Evolutionary conservation across 2,113 vertebrate genomes (phyloP).

Genomic region (Erpornis zantholeuca): DNA sequence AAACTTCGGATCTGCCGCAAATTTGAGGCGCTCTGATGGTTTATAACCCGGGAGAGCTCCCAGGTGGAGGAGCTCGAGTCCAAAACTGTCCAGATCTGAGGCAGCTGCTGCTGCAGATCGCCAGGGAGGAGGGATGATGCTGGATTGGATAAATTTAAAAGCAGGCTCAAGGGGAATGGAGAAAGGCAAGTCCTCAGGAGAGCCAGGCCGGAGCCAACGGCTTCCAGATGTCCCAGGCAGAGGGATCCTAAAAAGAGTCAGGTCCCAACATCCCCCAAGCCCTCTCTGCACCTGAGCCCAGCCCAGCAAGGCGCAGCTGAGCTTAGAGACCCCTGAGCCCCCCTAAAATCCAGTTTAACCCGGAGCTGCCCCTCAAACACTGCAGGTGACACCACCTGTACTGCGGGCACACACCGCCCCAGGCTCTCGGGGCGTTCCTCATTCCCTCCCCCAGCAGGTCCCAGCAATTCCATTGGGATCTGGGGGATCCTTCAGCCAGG

Average conservation of each 20-base stretch:
- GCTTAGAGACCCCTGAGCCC: neutral
- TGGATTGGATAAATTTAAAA: rapidly evolving
- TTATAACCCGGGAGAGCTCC: neutral
- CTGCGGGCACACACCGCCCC: rapidly evolving
- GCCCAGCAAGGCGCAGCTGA: too few species aligned
- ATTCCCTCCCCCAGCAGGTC: neutral
- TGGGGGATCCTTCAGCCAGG: neutral
- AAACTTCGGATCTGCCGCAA: neutral
- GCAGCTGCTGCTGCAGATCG: neutral
- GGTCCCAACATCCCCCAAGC: neutral
- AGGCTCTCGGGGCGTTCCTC: neutral
- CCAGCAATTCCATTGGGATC: neutral
- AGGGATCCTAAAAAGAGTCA: rapidly evolving
- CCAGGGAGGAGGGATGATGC: neutral
- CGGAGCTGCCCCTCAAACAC: neutral
- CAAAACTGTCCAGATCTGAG: neutral
- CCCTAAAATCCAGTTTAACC: rapidly evolving
- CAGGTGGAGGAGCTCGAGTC: neutral
- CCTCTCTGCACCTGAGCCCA: neutral
- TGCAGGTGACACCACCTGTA: neutral
- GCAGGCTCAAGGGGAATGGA: neutral
- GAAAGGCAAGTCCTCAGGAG: neutral
- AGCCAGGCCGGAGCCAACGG: neutral
- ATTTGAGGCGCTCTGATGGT: rapidly evolving
- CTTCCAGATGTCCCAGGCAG: neutral